Percentiles rank a stretch among this genome's conserved stretches.
Evolutionary conservation across 2,113 vertebrate species (phyloP).

Genomic region (Mus pahari): DNA sequence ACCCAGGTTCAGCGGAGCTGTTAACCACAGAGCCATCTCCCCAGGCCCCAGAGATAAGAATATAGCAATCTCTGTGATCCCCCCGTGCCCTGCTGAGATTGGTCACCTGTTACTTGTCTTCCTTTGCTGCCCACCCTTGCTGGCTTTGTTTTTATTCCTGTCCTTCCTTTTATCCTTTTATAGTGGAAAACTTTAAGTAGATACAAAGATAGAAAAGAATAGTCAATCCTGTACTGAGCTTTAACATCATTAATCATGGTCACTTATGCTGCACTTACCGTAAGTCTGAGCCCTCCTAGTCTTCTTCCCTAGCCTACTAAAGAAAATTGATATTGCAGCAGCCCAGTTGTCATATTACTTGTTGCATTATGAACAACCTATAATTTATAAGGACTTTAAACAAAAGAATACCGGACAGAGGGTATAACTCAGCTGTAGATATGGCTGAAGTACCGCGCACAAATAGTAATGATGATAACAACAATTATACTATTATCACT

Average conservation of each 20-base stretch:
- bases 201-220: constrained; percentile 28
- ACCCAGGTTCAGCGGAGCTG: not conserved
- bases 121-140: not conserved
- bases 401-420: not conserved
- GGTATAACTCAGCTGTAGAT: not conserved
- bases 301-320: not conserved
- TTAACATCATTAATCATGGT: not conserved
- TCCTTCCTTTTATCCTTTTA: not conserved
- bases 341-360: constrained; percentile 5
- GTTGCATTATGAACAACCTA: not conserved
- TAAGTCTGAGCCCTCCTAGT: not conserved
- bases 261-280: not conserved
- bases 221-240: not conserved
- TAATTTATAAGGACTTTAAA: not conserved
- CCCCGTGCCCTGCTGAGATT: not conserved
- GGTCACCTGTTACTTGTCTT: not conserved
- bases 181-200: not conserved
- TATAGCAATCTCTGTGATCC: not conserved
- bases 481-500: not conserved
- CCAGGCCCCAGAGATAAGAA: not conserved
- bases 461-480: too few species aligned
- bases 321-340: constrained; percentile 9
- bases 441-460: not conserved
- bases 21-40: not conserved
- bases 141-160: not conserved